Conservation (phyloP, 2,113 vertebrate species). For the Laticauda laticaudata region DNA sequence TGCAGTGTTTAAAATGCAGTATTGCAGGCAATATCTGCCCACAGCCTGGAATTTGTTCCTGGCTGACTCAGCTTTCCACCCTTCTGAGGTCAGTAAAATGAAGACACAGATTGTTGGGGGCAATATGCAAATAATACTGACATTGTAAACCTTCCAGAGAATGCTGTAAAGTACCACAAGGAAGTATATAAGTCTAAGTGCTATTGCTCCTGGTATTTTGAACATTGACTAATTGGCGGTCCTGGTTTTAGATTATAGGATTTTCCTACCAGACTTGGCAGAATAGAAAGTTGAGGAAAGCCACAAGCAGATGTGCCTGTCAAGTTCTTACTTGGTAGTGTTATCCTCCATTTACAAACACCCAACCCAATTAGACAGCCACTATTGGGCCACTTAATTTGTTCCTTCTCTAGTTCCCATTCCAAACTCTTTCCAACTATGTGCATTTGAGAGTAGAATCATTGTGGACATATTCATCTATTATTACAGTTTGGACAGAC, state of each 20-base stretch:
- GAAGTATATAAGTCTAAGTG: background rate
- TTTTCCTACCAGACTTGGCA: background rate
- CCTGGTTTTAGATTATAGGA: background rate
- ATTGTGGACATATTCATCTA: background rate
- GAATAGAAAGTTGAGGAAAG: background rate
- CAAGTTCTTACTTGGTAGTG: background rate
- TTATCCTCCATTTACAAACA: background rate
- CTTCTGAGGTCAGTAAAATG: background rate
- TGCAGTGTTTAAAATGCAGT: background rate
- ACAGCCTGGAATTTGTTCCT: background rate
- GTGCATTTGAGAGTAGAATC: background rate
- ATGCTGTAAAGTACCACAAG: background rate
- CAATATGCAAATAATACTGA: background rate
- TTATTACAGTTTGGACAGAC: background rate
- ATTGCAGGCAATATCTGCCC: background rate
- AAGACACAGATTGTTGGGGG: background rate
- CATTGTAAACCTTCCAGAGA: background rate
- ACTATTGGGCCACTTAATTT: background rate
- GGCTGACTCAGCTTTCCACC: background rate
- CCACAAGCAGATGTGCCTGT: background rate
- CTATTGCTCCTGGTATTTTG: background rate
- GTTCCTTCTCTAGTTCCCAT: background rate
- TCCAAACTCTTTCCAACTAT: background rate
- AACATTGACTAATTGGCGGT: background rate
- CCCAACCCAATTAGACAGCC: background rate